Evolutionary conservation across 2,797 vertebrate species (phyloP).

Genomic region (Onychomys arenicola): DNA sequence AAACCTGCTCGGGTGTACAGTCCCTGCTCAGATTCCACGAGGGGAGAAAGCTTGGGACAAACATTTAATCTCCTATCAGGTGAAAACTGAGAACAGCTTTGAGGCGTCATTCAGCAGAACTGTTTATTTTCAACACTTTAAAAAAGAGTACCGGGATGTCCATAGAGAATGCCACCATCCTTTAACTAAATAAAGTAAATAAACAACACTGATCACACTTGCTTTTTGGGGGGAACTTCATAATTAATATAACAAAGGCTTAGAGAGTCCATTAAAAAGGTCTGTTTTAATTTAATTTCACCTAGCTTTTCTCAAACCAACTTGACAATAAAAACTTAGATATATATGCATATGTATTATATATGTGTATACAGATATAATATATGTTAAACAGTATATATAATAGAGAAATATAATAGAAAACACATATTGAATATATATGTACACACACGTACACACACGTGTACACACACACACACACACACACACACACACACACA

Average conservation of each 20-base stretch:
- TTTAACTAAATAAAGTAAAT: not conserved
- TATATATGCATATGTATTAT: not conserved
- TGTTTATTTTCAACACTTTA: constrained; percentile 8
- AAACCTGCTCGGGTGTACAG: not conserved
- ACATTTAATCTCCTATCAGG: not conserved
- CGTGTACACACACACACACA: not conserved
- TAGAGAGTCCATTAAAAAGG: not conserved
- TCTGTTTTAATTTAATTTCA: not conserved
- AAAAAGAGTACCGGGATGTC: not conserved
- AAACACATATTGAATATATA: not conserved
- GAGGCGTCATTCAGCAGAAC: not conserved
- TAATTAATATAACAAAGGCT: not conserved
- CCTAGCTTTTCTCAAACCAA: constrained; percentile 23
- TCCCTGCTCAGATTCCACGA: not conserved
- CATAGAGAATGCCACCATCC: not conserved
- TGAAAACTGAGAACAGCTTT: not conserved
- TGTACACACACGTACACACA: not conserved
- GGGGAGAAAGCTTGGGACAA: not conserved
- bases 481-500: not conserved
- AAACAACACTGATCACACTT: not conserved
- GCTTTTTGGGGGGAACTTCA: not conserved
- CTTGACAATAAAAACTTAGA: not conserved
- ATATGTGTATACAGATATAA: not conserved
- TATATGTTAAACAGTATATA: not conserved
- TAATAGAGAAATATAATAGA: not conserved